Conservation (phyloP, 2,888 invertebrate genomes). For the Leuctra nigra region DNA sequence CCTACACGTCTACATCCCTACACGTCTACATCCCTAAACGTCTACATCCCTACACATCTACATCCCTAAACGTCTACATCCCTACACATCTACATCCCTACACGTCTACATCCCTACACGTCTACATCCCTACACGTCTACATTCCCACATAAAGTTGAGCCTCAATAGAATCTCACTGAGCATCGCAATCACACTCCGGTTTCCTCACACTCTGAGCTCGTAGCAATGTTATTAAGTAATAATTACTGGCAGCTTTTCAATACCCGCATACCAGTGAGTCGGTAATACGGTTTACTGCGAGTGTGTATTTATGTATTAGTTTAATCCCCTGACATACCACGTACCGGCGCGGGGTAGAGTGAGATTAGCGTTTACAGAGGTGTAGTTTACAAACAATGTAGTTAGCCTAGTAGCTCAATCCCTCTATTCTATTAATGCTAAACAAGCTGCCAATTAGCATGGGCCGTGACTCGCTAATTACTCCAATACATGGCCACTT, state of each 20-base stretch:
- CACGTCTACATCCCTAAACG: no score
- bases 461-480: background rate
- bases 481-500: no score
- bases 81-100: no score
- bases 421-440: constrained; percentile 11
- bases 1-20: no score
- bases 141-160: no score
- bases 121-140: no score
- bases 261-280: background rate
- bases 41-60: no score
- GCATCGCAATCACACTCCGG: no score
- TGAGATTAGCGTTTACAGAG: background rate
- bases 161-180: no score
- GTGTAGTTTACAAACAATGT: constrained; percentile 12
- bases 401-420: background rate
- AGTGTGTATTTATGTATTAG: constrained; percentile 10
- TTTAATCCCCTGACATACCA: constrained; percentile 1
- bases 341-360: background rate
- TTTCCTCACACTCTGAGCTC: no score
- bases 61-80: no score
- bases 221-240: background rate
- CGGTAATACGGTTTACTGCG: background rate
- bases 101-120: no score
- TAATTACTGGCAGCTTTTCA: background rate
- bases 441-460: background rate